Evolutionary conservation across 2,113 vertebrate genomes (phyloP).

Genomic region (Potamarius usumacintae): DNA sequence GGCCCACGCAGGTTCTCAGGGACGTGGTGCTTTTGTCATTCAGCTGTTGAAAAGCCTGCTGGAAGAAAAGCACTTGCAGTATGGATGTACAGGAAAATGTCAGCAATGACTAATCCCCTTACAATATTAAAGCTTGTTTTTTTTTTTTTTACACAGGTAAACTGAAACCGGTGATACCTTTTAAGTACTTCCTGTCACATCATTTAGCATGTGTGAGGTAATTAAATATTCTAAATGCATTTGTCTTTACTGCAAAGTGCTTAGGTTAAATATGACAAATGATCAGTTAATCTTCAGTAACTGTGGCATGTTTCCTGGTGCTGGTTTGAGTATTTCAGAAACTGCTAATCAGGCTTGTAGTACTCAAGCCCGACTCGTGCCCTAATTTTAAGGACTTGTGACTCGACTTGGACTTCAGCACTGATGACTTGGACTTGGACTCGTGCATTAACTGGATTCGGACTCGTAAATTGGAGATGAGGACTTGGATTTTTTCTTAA

Average conservation of each 20-base stretch:
- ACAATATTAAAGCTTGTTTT: background rate
- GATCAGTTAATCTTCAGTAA: background rate
- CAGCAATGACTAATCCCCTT: slow-evolving; percentile 1
- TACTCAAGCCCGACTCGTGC: too few species aligned
- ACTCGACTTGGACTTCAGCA: too few species aligned
- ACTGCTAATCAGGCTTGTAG: too few species aligned
- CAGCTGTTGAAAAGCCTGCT: slow-evolving; percentile 1
- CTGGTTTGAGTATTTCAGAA: background rate
- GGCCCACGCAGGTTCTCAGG: slow-evolving; percentile 40
- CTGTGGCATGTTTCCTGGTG: background rate
- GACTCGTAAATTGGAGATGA: too few species aligned
- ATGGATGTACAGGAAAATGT: background rate
- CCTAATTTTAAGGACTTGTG: too few species aligned
- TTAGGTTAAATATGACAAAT: background rate
- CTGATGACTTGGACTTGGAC: too few species aligned
- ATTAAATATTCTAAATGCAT: background rate
- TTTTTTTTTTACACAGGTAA: background rate
- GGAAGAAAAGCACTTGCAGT: background rate
- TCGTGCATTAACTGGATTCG: too few species aligned
- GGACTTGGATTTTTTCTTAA: too few species aligned
- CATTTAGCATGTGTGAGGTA: background rate
- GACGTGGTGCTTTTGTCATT: slow-evolving; percentile 33
- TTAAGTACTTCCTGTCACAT: background rate
- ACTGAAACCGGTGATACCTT: background rate
- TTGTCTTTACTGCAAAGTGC: background rate